Base-by-base conservation (phyloP, 2,888 invertebrate species). In the Philonicus albiceps region DNA sequence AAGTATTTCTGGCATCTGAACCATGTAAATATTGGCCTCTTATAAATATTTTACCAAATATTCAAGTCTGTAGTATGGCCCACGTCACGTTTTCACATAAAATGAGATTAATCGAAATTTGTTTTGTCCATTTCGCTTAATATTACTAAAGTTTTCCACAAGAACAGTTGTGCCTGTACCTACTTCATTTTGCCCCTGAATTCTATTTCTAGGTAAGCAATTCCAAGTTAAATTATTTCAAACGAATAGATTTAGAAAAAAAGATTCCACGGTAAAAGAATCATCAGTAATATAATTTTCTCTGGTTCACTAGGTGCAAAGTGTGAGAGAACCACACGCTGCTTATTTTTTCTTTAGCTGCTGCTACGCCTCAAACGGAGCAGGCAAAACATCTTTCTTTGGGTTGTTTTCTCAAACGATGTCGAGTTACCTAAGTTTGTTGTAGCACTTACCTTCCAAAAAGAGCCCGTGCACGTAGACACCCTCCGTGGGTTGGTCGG, bases 401-500 rank as follows among this genome's bases (percentile, higher is more conserved):
- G 22, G 64, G 64, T 64, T 64, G 64, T 64, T 64, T 64, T 64
- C 64, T 8, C 64, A 64, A 64, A 64, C 64, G 64, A 64, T 11
- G 64, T 64, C 64, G 64, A 64, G 22, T 64, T 64, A 64, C 75
- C 75, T 75, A 7, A 43, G 27, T 84, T 73, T 43, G 72, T 43
- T 43, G 40, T n/a, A 88, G 49, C n/a, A 89, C 89, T 90, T 90
- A 92, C 98, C 99, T 94, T 99, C 99, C 55, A 99, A 93, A 92
- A 97, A 99, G 64, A 99, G 93, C 22, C 98, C 98, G 89, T 97
- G 94, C 1, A 97, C 97, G 90, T 97, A 97, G 16, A 97, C 97
- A 27, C 98, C 98, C 93, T 99, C 98, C 0, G 95, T 94, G 0
- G 98, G 98, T 0, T 97, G 96, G 90, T 97, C 97, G 88, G 95